phyloP scores from a whole-genome alignment of 2,888 invertebrate genomes.

The Machimus atricapillus region DNA sequence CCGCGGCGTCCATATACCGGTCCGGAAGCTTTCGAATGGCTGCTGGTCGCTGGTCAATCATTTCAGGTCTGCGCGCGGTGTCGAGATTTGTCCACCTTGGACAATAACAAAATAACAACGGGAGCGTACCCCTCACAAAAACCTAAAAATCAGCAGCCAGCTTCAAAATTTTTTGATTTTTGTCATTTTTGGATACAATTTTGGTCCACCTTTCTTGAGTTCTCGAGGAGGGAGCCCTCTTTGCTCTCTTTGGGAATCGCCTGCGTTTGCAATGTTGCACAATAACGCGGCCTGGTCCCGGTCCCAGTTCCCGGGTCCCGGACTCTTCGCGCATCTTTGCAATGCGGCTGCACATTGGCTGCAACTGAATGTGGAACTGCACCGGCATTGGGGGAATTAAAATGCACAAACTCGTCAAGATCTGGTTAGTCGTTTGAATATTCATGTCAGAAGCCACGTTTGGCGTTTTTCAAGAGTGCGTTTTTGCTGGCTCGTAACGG shows the following conservation, averaged over 20 bases:
- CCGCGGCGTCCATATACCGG: slow-evolving; percentile 32
- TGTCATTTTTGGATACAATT: slow-evolving; percentile 36
- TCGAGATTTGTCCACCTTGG: slow-evolving; percentile 28
- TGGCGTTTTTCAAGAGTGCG: neutral
- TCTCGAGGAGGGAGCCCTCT: neutral
- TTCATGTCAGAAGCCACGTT: slow-evolving; percentile 25
- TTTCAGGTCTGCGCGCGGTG: slow-evolving; percentile 14
- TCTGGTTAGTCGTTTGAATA: slow-evolving; percentile 37
- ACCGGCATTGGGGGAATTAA: slow-evolving; percentile 27
- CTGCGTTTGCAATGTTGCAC: slow-evolving; percentile 7
- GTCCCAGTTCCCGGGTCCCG: neutral
- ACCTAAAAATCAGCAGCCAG: slow-evolving; percentile 18
- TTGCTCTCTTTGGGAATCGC: neutral
- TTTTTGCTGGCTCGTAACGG: slow-evolving; percentile 33
- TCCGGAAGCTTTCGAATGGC: slow-evolving; percentile 36
- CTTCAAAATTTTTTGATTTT: slow-evolving; percentile 40
- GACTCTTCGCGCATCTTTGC: neutral
- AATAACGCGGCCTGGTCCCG: slow-evolving; percentile 10
- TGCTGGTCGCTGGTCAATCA: slow-evolving; percentile 32
- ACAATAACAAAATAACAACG: slow-evolving; percentile 27
- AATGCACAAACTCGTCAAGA: slow-evolving; percentile 39
- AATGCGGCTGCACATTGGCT: neutral
- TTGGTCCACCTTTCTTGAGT: slow-evolving; percentile 26
- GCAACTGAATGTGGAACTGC: slow-evolving; percentile 14
- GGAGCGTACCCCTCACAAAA: neutral